These are phyloP conservation scores for Percopsis omiscomaycus DNA, from an alignment of 2,797 vertebrate genomes.

Conservation along the genomic window DNA sequence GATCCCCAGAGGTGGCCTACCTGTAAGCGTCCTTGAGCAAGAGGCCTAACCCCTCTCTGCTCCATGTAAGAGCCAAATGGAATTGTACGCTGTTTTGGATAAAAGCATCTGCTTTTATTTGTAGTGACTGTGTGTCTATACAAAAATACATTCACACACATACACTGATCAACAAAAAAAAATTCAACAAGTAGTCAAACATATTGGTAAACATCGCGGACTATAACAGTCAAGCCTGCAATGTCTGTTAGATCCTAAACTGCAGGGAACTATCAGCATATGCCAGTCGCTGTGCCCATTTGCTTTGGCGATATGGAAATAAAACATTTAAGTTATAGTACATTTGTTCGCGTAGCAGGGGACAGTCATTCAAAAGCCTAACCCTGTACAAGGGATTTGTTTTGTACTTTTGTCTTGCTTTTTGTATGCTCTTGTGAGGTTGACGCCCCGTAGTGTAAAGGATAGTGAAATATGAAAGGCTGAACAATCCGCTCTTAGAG, in stretches of 20 bases:
- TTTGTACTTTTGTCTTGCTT: slow-evolving; percentile 5
- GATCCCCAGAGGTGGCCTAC: too few relatives aligned
- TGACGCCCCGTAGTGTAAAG: too few relatives aligned
- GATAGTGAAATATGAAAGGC: neutral
- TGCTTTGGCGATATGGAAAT: slow-evolving; percentile 24
- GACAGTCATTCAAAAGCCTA: slow-evolving; percentile 30
- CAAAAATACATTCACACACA: neutral
- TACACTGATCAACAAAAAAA: neutral
- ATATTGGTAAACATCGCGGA: slow-evolving; percentile 1
- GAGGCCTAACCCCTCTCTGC: too few relatives aligned
- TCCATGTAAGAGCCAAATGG: too few relatives aligned
- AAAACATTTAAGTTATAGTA: slow-evolving; percentile 36
- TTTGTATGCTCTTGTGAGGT: slow-evolving; percentile 17
- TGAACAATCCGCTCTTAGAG: slow-evolving; percentile 43
- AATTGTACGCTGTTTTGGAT: neutral
- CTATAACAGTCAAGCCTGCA: neutral
- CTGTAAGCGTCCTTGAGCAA: too few relatives aligned
- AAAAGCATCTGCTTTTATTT: neutral
- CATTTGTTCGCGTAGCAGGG: slow-evolving; percentile 43
- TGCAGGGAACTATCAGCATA: slow-evolving; percentile 16
- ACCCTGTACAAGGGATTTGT: slow-evolving; percentile 29
- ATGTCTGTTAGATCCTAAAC: too few relatives aligned
- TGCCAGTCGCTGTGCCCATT: slow-evolving; percentile 4
- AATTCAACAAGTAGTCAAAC: neutral
- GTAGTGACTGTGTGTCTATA: neutral